These are phyloP conservation scores for Drosophila formosana DNA, from an alignment of 2,888 invertebrate species.

Conservation along the genomic window DNA sequence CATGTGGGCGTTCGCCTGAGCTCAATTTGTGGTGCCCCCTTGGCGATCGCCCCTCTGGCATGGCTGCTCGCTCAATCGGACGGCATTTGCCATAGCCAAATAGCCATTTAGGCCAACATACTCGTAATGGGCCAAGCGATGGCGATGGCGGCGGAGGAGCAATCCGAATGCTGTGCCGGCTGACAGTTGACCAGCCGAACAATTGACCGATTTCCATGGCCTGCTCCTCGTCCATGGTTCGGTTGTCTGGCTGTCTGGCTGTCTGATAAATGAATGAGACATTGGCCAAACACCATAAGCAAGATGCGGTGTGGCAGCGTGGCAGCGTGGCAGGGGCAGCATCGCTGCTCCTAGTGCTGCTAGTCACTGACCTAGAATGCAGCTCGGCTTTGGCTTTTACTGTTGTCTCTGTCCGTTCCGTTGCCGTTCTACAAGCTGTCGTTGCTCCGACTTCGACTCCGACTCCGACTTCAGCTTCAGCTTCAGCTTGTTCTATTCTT, in stretches of 20 bases:
- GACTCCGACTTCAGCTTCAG: slow-evolving; percentile 26
- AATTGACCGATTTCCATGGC: slow-evolving; percentile 75
- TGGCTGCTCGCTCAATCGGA: background rate
- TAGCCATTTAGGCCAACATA: slow-evolving; percentile 63
- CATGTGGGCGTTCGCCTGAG: slow-evolving; percentile 16
- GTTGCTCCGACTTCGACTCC: slow-evolving; percentile 22
- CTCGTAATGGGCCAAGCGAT: slow-evolving; percentile 39
- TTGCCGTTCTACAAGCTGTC: slow-evolving; percentile 64
- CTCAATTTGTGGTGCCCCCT: slow-evolving; percentile 20
- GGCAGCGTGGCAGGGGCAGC: slow-evolving; percentile 36
- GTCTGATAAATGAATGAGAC: slow-evolving; percentile 77
- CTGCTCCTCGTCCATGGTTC: slow-evolving; percentile 41
- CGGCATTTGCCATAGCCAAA: slow-evolving; percentile 44
- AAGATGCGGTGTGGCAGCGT: slow-evolving; percentile 34
- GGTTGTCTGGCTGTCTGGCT: background rate
- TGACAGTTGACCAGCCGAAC: slow-evolving; percentile 75
- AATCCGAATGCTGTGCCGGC: slow-evolving; percentile 53
- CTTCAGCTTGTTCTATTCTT: slow-evolving; percentile 48
- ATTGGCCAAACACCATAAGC: slow-evolving; percentile 71
- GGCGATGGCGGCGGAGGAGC: slow-evolving; percentile 15
- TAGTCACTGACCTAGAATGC: slow-evolving; percentile 80
- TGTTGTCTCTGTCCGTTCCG: slow-evolving; percentile 69
- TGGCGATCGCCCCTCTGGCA: background rate
- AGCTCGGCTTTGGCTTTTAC: slow-evolving; percentile 72
- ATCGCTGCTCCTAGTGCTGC: slow-evolving; percentile 49